These are phyloP conservation scores for Idaea biselata DNA, from an alignment of 2,888 invertebrate genomes.

Conservation along the genomic window DNA sequence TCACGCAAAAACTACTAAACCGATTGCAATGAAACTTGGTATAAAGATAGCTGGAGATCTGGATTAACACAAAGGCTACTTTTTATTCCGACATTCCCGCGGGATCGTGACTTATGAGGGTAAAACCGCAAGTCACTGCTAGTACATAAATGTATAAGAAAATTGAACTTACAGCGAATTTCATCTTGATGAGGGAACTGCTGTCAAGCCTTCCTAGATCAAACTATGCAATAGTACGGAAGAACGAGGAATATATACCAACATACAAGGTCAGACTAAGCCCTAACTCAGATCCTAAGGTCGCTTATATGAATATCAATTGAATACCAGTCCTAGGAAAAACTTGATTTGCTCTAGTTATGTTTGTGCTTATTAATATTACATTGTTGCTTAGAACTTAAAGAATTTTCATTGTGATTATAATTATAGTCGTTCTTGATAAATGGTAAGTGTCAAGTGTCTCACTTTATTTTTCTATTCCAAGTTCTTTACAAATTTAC, in stretches of 20 bases:
- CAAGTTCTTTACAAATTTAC: too few relatives aligned
- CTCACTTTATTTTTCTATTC: background rate
- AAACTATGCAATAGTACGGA: constrained; percentile 65
- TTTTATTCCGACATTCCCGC: too few relatives aligned
- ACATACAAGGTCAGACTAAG: constrained; percentile 59
- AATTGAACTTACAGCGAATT: constrained; percentile 65
- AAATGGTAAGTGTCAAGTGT: constrained; percentile 8
- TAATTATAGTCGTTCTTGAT: constrained; percentile 15
- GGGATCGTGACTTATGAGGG: too few relatives aligned
- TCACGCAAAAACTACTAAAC: too few relatives aligned
- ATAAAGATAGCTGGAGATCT: too few relatives aligned
- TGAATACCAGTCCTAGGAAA: constrained; percentile 59
- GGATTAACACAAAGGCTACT: too few relatives aligned
- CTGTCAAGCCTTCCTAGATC: constrained; percentile 68
- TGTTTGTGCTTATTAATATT: constrained; percentile 44
- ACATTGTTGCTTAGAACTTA: constrained; percentile 23
- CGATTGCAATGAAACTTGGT: too few relatives aligned
- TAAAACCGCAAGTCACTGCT: background rate
- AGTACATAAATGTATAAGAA: background rate
- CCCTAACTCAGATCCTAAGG: constrained; percentile 56
- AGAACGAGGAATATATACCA: constrained; percentile 62
- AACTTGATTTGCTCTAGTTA: constrained; percentile 46
- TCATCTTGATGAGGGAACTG: constrained; percentile 77
- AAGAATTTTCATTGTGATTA: constrained; percentile 6
- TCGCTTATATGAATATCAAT: constrained; percentile 64